Conservation (phyloP, 2,888 invertebrate genomes). For the Cantharis nigra region DNA sequence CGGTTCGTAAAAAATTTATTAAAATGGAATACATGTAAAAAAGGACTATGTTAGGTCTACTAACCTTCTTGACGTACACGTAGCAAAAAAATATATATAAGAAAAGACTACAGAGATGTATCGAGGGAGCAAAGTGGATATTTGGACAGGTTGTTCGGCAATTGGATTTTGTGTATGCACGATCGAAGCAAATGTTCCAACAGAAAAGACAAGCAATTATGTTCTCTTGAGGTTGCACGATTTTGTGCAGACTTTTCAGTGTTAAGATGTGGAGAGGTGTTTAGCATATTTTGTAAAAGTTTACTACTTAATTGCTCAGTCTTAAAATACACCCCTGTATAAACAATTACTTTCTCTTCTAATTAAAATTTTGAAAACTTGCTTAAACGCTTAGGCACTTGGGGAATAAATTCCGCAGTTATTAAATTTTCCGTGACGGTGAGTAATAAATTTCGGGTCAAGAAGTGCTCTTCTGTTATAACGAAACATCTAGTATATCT, state of each 20-base stretch:
- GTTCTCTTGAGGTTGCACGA: background rate
- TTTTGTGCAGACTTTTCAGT: background rate
- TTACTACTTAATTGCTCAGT: background rate
- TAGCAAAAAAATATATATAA: background rate
- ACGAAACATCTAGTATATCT: background rate
- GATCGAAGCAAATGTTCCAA: background rate
- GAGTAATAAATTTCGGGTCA: background rate
- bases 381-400: background rate
- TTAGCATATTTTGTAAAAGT: background rate
- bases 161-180: background rate
- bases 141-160: background rate
- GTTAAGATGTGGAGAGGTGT: background rate
- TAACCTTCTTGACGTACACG: background rate
- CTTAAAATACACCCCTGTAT: background rate
- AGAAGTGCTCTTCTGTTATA: background rate
- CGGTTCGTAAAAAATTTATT: background rate
- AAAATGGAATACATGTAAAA: background rate
- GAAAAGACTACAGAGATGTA: background rate
- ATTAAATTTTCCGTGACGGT: background rate
- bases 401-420: background rate
- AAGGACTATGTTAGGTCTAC: background rate
- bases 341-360: background rate
- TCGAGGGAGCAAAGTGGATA: background rate
- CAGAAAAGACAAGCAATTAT: background rate
- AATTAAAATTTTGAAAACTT: background rate